Evolutionary conservation across 2,888 invertebrate genomes (phyloP).

Genomic region (Ernsta delagoae): DNA sequence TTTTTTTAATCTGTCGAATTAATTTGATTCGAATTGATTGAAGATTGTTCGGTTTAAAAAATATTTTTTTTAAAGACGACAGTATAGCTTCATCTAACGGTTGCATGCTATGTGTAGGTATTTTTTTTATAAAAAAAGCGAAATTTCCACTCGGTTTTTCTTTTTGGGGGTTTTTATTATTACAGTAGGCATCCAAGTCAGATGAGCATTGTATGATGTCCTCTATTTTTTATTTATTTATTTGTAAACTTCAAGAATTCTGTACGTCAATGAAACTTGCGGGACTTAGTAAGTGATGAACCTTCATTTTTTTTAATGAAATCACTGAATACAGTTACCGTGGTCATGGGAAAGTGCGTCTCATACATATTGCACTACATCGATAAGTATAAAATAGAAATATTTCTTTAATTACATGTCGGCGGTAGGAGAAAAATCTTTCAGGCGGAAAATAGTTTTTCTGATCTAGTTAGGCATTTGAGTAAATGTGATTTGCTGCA

Average conservation of each 20-base stretch:
- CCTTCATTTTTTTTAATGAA: background rate
- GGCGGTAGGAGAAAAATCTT: conserved; percentile 3
- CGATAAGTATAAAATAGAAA: conserved; percentile 17
- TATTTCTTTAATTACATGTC: conserved; percentile 9
- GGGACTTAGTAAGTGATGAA: background rate
- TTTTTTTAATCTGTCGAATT: too few relatives aligned
- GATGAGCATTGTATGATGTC: too few relatives aligned
- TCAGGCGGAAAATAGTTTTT: background rate
- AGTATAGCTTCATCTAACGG: too few relatives aligned
- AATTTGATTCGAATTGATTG: too few relatives aligned
- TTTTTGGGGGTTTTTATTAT: too few relatives aligned
- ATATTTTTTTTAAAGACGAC: too few relatives aligned
- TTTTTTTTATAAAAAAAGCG: too few relatives aligned
- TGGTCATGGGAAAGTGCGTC: conserved; percentile 31
- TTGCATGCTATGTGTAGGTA: too few relatives aligned
- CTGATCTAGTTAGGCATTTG: background rate
- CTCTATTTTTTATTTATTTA: too few relatives aligned
- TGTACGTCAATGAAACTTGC: background rate
- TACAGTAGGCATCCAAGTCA: too few relatives aligned
- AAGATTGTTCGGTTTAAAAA: too few relatives aligned
- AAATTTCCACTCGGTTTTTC: too few relatives aligned
- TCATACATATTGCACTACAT: conserved; percentile 30
- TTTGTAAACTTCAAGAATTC: background rate
- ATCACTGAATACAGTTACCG: conserved; percentile 22
- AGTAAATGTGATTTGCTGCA: background rate